These are phyloP conservation scores for Tympanuchus pallidicinctus DNA, from an alignment of 2,113 vertebrate genomes.

Conservation along the genomic window DNA sequence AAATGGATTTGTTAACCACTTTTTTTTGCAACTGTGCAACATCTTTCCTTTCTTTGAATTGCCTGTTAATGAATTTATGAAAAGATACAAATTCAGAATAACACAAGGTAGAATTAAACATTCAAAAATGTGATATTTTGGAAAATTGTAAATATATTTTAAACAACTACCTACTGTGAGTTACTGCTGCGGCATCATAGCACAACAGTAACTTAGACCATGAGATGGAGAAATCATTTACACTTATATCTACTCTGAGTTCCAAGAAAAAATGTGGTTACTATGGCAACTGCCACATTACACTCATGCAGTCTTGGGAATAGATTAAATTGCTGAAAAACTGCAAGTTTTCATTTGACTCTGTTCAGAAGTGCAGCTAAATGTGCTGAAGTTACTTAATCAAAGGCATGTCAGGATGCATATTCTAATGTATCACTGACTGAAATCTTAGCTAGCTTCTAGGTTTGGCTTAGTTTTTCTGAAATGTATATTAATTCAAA, in stretches of 20 bases:
- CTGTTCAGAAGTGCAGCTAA: constrained; percentile 35
- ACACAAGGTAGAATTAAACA: not conserved
- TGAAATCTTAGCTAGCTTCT: not conserved
- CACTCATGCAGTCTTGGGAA: constrained; percentile 38
- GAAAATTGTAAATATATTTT: not conserved
- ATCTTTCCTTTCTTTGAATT: not conserved
- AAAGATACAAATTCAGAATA: not conserved
- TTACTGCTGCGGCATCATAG: not conserved
- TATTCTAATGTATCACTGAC: not conserved
- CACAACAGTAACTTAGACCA: constrained; percentile 17
- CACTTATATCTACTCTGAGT: not conserved
- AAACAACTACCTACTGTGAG: not conserved
- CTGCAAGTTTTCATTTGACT: constrained; percentile 48
- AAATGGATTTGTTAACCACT: not conserved
- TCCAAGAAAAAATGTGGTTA: constrained; percentile 56
- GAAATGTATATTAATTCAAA: not conserved
- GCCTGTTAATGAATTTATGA: not conserved
- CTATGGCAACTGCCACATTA: constrained; percentile 68
- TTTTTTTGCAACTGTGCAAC: not conserved
- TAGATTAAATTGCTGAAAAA: constrained; percentile 45
- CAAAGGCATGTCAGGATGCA: constrained; percentile 12
- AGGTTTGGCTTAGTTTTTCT: not conserved
- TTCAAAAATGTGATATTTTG: not conserved
- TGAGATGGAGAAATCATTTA: constrained; percentile 7
- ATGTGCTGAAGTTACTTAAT: constrained; percentile 39